Conservation (phyloP, 2,888 invertebrate species). For the Endotricha flammealis region DNA sequence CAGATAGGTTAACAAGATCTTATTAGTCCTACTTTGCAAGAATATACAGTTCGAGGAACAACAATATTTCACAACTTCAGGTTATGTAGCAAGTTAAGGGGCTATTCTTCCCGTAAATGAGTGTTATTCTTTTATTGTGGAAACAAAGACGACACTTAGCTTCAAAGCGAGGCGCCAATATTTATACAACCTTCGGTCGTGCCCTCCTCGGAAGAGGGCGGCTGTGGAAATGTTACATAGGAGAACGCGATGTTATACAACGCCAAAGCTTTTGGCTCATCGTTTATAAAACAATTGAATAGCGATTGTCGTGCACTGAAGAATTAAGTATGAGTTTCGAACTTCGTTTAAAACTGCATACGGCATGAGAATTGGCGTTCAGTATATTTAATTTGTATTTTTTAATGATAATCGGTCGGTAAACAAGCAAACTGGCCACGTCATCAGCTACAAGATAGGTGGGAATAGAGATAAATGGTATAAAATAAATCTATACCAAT, state of each 20-base stretch:
- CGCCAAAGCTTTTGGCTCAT: not conserved
- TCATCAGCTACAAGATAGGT: no score
- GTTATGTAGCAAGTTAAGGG: constrained; percentile 13
- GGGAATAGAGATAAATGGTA: no score
- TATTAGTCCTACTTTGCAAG: no score
- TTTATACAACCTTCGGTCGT: constrained; percentile 64
- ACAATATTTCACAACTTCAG: constrained; percentile 3
- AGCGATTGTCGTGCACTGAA: constrained; percentile 15
- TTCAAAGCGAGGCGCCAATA: constrained; percentile 64
- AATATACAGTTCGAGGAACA: constrained; percentile 2
- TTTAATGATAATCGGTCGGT: no score
- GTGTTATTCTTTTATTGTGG: constrained; percentile 74
- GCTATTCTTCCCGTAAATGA: constrained; percentile 67
- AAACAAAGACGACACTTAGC: constrained; percentile 71
- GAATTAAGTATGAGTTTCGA: no score
- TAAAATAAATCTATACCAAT: no score
- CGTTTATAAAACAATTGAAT: no score
- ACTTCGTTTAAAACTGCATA: no score
- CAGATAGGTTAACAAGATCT: no score
- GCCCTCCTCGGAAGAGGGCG: constrained; percentile 32
- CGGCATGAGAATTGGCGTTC: no score
- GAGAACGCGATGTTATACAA: constrained; percentile 6
- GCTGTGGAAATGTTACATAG: constrained; percentile 17
- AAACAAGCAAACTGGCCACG: no score
- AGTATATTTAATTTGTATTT: no score